A percentile compares a stretch with the other conserved stretches of the same genome.
These are phyloP conservation scores for Cancer borealis DNA, from an alignment of 2,888 invertebrate genomes.

Conservation along the genomic window DNA sequence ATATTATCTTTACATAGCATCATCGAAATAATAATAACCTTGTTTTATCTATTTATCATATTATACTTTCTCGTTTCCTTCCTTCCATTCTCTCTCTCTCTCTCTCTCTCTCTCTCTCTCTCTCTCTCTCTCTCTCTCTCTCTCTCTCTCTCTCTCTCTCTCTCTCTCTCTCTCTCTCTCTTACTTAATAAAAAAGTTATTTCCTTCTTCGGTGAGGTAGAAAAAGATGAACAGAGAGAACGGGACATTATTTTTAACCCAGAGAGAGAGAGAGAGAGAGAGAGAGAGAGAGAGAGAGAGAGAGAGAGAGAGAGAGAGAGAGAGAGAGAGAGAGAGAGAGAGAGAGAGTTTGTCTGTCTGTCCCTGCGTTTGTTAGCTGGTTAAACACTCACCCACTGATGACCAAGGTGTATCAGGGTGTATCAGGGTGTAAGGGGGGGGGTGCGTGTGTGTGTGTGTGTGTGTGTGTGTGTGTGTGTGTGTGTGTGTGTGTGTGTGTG, in stretches of 20 bases:
- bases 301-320: slow-evolving; percentile 38
- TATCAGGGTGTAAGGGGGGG: not conserved
- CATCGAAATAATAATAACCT: no score
- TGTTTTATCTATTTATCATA: no score
- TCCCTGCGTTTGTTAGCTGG: not conserved
- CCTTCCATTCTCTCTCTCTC: not conserved
- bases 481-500: slow-evolving; percentile 29
- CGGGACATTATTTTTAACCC: not conserved
- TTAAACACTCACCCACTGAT: not conserved
- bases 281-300: slow-evolving; percentile 25
- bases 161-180: no score
- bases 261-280: slow-evolving; percentile 13
- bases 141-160: not conserved
- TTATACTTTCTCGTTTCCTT: no score
- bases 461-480: slow-evolving; percentile 34
- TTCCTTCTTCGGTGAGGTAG: not conserved
- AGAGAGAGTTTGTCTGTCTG: not conserved
- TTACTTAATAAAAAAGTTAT: no score
- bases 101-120: not conserved
- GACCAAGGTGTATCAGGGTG: not conserved
- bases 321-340: slow-evolving; percentile 29
- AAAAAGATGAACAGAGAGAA: no score
- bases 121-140: not conserved
- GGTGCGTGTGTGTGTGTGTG: not conserved
- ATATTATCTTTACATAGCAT: no score